Evolutionary conservation across 2,797 vertebrate genomes (phyloP).

Genomic region (Pipistrellus pipistrellus): DNA sequence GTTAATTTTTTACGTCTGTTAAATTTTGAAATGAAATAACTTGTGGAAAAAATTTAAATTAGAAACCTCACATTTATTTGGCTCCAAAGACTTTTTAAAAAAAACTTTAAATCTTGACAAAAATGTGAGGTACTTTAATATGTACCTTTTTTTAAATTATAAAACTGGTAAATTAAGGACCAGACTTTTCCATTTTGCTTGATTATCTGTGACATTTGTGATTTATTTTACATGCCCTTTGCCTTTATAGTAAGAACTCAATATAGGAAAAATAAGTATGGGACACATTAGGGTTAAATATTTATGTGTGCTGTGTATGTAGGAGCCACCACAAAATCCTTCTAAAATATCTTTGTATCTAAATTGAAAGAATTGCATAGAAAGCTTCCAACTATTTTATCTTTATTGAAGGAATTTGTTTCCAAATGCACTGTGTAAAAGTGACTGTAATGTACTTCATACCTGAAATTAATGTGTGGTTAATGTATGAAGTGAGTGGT

Average conservation of each 20-base stretch:
- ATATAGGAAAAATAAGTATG: slow-evolving; percentile 19
- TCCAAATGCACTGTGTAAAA: slow-evolving; percentile 54
- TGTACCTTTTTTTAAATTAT: background rate
- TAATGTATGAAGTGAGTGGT: slow-evolving; percentile 74
- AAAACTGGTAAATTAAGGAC: slow-evolving; percentile 12
- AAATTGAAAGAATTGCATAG: background rate
- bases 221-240: slow-evolving; percentile 12
- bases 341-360: slow-evolving; percentile 13
- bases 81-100: slow-evolving; percentile 34
- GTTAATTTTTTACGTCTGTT: slow-evolving; percentile 56
- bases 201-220: slow-evolving; percentile 38
- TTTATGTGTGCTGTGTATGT: background rate
- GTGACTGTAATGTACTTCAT: slow-evolving; percentile 79
- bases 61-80: slow-evolving; percentile 47
- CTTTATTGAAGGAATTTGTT: background rate
- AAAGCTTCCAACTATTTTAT: background rate
- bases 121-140: slow-evolving; percentile 35
- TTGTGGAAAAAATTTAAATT: slow-evolving; percentile 11
- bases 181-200: slow-evolving; percentile 52
- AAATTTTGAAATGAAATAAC: slow-evolving; percentile 48
- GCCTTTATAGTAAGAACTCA: slow-evolving; percentile 49
- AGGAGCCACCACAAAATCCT: background rate
- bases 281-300: slow-evolving; percentile 18
- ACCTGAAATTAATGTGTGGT: slow-evolving; percentile 74
- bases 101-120: background rate